Evolutionary conservation across 2,888 invertebrate genomes (phyloP), one percentile per base, ranked within the genome.

Genomic region (Resseliella maxima): DNA sequence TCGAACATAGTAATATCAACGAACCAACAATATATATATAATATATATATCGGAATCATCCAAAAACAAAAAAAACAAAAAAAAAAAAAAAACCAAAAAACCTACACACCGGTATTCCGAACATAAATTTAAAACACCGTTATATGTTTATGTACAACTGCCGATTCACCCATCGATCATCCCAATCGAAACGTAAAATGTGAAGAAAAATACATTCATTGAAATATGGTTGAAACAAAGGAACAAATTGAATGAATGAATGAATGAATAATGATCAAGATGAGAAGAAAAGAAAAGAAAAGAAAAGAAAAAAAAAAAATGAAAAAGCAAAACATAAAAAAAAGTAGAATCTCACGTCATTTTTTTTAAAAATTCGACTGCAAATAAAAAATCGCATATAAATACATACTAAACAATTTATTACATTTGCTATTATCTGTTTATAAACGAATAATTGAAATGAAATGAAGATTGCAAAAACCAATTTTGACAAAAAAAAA

Each of bases 401-500:
- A 72, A 72, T 72, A 72, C 72, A 72, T 59, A 59, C 59, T 59
- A 59, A 59, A 59, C 59, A 59, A 59, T 59, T 59, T 59, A 59
- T 59, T 59, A 59, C 59, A 72, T 72, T 72, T 72, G 72, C 72
- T 72, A 72, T 72, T 72, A 72, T 72, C 72, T 72, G 72, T 72
- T 72, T 72, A 72, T 72, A 72, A 72, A 72, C 72, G 72, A 72
- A 31, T 72, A 72, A 72, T 72, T 72, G 72, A 72, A n/a, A 72
- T 72, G 72, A 72, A 72, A 59, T 59, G 59, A 72, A 35, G 72
- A 72, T 72, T 72, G 72, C 72, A 72, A 59, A 59, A n/a, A n/a
- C n/a, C 72, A 72, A 72, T 31, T 45, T n/a, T 24, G 24, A 59
- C 2, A n/a, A 59, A 3, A n/a, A 59, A 59, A 59, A 59, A 24